Conservation (phyloP, 2,888 invertebrate genomes). For the Punctoribates punctum region DNA sequence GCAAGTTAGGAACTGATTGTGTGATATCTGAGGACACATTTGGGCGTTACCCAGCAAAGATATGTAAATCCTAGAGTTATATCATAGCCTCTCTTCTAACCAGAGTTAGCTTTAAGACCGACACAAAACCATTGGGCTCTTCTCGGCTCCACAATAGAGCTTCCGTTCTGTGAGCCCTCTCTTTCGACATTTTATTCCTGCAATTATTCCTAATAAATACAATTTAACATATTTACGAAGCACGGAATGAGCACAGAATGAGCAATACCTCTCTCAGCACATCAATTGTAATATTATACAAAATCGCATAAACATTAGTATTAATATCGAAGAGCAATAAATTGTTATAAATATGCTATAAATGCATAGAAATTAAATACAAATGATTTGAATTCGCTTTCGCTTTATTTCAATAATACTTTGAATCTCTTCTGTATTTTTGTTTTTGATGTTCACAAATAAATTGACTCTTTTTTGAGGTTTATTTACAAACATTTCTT, state of each 20-base stretch:
- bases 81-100: background rate
- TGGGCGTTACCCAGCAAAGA: slow-evolving; percentile 20
- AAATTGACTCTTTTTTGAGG: background rate
- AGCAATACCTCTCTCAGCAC: background rate
- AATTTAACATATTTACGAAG: slow-evolving; percentile 3
- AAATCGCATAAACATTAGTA: too few relatives aligned
- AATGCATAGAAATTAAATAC: background rate
- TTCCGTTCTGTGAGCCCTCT: background rate
- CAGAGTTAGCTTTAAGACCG: background rate
- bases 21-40: slow-evolving; percentile 35
- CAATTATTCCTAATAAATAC: slow-evolving; percentile 20
- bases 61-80: background rate
- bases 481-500: slow-evolving; percentile 5
- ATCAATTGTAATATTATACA: background rate
- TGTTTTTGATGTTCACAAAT: background rate
- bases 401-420: background rate
- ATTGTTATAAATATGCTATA: background rate
- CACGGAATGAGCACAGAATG: slow-evolving; percentile 8
- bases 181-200: background rate
- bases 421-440: background rate
- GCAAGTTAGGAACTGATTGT: slow-evolving; percentile 15
- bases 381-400: background rate
- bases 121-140: background rate
- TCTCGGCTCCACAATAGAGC: background rate
- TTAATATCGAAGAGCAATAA: background rate